These are phyloP conservation scores for Rostratula benghalensis DNA, from an alignment of 2,113 vertebrate species.

Conservation along the genomic window DNA sequence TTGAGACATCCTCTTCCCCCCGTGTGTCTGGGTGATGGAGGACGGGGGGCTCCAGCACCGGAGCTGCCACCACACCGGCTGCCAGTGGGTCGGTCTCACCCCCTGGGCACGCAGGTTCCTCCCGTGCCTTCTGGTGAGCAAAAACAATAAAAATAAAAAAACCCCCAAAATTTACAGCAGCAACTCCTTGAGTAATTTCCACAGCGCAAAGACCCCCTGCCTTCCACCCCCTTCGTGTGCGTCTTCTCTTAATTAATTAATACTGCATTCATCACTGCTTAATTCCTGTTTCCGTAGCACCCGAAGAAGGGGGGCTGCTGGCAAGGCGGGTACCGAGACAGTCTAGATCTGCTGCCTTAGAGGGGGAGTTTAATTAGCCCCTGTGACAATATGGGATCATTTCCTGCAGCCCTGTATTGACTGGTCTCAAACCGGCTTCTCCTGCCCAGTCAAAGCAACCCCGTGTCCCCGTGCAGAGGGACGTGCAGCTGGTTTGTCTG, in stretches of 20 bases:
- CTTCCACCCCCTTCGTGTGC: background rate
- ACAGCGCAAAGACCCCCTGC: background rate
- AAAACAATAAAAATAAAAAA: background rate
- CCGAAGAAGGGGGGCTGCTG: slow-evolving; percentile 19
- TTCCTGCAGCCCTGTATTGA: fast-evolving
- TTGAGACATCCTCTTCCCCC: background rate
- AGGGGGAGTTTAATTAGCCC: slow-evolving; percentile 31
- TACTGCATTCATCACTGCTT: slow-evolving; percentile 65
- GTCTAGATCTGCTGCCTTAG: background rate
- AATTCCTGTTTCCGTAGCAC: slow-evolving; percentile 64
- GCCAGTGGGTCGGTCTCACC: background rate
- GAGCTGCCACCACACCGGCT: background rate
- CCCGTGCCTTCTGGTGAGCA: background rate
- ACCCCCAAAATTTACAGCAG: background rate
- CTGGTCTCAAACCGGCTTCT: background rate
- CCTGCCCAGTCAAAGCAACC: fast-evolving
- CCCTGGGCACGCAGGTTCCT: background rate
- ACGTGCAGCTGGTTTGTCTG: background rate
- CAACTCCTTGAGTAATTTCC: background rate
- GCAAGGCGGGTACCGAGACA: background rate
- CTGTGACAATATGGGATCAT: background rate
- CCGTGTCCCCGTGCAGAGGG: fast-evolving
- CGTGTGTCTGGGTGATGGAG: background rate
- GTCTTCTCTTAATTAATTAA: slow-evolving; percentile 72
- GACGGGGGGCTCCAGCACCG: background rate